Percentiles rank a stretch among this genome's conserved stretches.
Conservation (phyloP, 2,888 invertebrate genomes). For the Rhamnusium bicolor region DNA sequence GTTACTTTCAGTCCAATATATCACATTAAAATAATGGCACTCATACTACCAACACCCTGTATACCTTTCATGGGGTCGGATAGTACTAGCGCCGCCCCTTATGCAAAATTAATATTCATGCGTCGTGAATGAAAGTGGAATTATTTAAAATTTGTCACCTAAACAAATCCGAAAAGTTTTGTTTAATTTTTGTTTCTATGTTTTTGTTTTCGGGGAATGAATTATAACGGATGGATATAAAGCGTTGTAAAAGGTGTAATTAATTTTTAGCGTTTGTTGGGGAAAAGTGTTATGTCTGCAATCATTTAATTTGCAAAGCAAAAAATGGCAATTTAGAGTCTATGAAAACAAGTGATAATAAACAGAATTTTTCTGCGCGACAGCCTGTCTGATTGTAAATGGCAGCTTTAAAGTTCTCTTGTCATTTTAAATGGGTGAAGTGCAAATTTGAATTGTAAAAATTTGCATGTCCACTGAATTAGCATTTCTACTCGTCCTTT, state of each 20-base stretch:
- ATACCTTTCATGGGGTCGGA: too few species aligned
- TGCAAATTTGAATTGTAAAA: constrained; percentile 49
- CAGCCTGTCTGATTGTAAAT: background rate
- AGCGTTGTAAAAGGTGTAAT: background rate
- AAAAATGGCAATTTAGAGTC: constrained; percentile 3
- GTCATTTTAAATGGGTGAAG: constrained; percentile 44
- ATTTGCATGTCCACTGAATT: constrained; percentile 52
- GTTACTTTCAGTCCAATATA: too few species aligned
- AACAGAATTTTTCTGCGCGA: constrained; percentile 8
- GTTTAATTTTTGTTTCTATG: background rate
- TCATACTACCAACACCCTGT: too few species aligned
- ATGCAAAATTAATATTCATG: background rate
- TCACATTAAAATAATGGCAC: too few species aligned
- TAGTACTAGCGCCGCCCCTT: too few species aligned
- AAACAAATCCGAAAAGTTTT: background rate
- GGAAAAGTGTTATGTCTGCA: background rate
- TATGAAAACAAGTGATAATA: constrained; percentile 16
- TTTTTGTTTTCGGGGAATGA: background rate
- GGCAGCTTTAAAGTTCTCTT: constrained; percentile 38
- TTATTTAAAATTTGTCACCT: background rate
- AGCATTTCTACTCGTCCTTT: constrained; percentile 42
- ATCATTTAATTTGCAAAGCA: constrained; percentile 8
- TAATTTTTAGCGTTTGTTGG: constrained; percentile 1
- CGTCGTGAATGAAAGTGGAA: background rate
- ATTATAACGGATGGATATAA: background rate